Conservation (phyloP, 2,113 vertebrate species). For the Todiramphus saurophagus region DNA sequence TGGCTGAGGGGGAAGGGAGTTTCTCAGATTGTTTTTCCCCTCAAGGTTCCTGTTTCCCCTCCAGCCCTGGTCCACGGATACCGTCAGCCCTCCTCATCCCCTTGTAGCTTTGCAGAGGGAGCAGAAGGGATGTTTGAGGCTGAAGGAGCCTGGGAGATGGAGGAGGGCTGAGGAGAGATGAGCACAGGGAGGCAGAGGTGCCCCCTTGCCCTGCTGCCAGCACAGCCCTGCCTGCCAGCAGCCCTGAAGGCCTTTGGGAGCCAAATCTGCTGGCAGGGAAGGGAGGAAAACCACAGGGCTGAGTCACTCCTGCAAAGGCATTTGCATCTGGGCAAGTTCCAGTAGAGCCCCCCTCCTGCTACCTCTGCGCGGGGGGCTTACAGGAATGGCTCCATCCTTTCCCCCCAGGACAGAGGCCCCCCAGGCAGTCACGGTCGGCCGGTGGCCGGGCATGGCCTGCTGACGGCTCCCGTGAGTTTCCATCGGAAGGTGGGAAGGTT, state of each 20-base stretch:
- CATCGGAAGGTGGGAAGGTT: background rate
- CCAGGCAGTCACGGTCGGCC: accelerated
- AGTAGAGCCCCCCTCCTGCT: background rate
- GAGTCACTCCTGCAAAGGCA: constrained; percentile 19
- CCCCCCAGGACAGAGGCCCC: background rate
- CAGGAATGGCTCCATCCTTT: background rate
- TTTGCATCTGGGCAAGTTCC: constrained; percentile 12
- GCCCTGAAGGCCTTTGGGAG: background rate
- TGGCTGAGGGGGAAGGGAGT: background rate
- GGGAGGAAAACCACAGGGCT: constrained; percentile 49
- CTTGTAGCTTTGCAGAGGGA: background rate
- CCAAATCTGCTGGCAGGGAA: background rate
- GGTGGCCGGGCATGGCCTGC: background rate
- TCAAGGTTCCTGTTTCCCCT: constrained; percentile 50
- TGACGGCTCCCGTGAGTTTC: background rate
- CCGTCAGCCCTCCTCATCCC: background rate
- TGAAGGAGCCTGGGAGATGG: background rate
- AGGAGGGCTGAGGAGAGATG: background rate
- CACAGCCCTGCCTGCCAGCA: background rate
- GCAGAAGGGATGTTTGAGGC: background rate
- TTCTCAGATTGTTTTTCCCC: constrained; percentile 24
- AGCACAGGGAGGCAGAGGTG: background rate
- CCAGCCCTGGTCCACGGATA: background rate
- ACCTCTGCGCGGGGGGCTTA: background rate
- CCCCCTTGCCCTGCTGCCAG: accelerated